Conservation (phyloP, 2,113 vertebrate genomes). For the Cheirogaleus medius region DNA sequence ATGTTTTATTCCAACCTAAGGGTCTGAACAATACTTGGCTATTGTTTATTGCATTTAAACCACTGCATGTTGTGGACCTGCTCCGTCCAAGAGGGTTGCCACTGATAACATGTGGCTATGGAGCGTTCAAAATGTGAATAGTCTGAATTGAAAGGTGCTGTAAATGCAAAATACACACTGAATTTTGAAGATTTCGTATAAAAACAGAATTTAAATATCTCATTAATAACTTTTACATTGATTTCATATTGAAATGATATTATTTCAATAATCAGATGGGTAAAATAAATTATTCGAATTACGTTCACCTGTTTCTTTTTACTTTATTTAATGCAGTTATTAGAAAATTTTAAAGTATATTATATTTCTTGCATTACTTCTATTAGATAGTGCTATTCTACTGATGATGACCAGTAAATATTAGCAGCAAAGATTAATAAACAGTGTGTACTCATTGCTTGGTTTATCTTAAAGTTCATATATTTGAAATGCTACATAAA, state of each 20-base stretch:
- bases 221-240: neutral
- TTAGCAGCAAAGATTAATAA: neutral
- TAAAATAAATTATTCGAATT: conserved; percentile 3
- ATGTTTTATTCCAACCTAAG: conserved; percentile 13
- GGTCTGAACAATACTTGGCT: neutral
- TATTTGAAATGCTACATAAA: conserved; percentile 9
- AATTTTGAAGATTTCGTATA: neutral
- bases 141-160: neutral
- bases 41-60: neutral
- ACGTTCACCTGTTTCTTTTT: neutral
- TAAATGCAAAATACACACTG: neutral
- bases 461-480: neutral
- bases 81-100: neutral
- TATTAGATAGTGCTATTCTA: neutral
- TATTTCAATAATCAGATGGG: neutral
- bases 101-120: neutral
- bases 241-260: neutral
- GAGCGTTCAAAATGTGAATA: neutral
- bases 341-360: neutral
- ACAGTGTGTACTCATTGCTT: neutral
- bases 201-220: neutral
- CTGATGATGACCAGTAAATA: too few relatives aligned
- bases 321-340: neutral
- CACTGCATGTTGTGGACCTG: neutral
- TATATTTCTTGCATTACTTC: neutral